These are phyloP conservation scores for Bugula neritina DNA, from an alignment of 2,888 invertebrate species.

Conservation along the genomic window DNA sequence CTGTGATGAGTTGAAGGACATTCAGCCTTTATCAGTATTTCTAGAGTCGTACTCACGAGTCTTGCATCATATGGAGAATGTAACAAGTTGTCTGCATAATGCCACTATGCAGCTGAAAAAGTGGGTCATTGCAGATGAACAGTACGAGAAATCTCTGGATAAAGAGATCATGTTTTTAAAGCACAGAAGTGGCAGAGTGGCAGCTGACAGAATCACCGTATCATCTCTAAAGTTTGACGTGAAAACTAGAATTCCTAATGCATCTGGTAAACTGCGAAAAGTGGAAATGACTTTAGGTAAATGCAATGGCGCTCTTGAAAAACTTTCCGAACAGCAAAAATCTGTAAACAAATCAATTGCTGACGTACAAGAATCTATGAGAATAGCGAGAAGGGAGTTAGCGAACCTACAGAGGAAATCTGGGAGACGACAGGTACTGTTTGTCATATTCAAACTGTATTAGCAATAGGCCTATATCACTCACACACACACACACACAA, in stretches of 20 bases:
- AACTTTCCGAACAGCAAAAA: constrained; percentile 2
- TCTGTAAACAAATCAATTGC: not conserved
- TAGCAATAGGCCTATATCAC: too few relatives aligned
- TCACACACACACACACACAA: too few relatives aligned
- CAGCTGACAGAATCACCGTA: not conserved
- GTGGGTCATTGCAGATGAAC: constrained; percentile 24
- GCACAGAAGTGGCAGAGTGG: not conserved
- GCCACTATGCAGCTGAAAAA: constrained; percentile 5
- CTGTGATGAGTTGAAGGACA: constrained; percentile 12
- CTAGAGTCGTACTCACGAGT: constrained; percentile 24
- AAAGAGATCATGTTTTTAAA: constrained; percentile 12
- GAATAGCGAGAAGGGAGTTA: constrained; percentile 2
- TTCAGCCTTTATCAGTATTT: not conserved
- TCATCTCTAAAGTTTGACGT: constrained; percentile 21
- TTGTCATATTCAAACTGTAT: too few relatives aligned
- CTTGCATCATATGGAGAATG: constrained; percentile 25
- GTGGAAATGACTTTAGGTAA: constrained; percentile 17
- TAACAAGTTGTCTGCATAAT: not conserved
- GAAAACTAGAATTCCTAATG: not conserved
- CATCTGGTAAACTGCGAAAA: constrained; percentile 18
- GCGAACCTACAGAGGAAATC: constrained; percentile 18
- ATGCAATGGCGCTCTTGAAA: not conserved
- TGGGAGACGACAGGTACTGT: constrained; percentile 12
- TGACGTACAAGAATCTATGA: not conserved
- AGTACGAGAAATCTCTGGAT: constrained; percentile 24